These are phyloP conservation scores for Brachirus orientalis DNA, from an alignment of 2,113 vertebrate species.

Conservation along the genomic window DNA sequence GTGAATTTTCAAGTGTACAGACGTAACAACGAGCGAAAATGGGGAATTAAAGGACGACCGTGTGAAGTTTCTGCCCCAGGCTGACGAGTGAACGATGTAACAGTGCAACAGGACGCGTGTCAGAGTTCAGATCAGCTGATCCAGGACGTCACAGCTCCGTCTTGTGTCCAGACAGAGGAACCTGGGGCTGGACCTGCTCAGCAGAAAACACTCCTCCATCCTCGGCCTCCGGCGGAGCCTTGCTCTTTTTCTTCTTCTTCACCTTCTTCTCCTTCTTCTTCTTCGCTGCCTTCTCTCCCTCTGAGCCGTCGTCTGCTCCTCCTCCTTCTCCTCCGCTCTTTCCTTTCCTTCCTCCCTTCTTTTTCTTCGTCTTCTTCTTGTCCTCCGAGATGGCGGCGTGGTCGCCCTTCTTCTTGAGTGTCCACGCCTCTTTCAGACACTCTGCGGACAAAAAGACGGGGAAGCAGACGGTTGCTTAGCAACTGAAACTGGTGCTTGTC, in stretches of 20 bases:
- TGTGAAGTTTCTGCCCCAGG: too few species aligned
- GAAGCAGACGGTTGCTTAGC: too few species aligned
- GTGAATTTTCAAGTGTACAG: too few species aligned
- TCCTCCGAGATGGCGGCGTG: constrained; percentile 80
- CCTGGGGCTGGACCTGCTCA: constrained; percentile 71
- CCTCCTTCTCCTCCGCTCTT: constrained; percentile 71
- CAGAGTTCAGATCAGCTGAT: background rate
- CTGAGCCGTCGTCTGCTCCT: constrained; percentile 58
- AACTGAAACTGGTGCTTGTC: too few species aligned
- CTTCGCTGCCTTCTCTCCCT: constrained; percentile 55
- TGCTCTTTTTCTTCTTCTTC: constrained; percentile 75
- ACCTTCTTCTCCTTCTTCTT: constrained; percentile 65
- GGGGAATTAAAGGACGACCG: background rate
- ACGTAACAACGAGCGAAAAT: background rate
- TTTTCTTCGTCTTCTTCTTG: constrained; percentile 82
- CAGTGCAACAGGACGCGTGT: background rate
- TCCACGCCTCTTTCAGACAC: constrained; percentile 79
- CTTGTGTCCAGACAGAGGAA: constrained; percentile 71
- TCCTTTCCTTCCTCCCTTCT: constrained; percentile 76
- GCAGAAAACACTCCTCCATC: constrained; percentile 54
- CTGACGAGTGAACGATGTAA: background rate
- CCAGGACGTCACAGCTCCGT: constrained; percentile 77
- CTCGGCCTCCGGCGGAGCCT: constrained; percentile 35
- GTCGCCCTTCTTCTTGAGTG: constrained; percentile 87
- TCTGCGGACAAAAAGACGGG: constrained; percentile 18